Base-by-base conservation (phyloP, 2,888 invertebrate genomes). In the Crocallis elinguaria region DNA sequence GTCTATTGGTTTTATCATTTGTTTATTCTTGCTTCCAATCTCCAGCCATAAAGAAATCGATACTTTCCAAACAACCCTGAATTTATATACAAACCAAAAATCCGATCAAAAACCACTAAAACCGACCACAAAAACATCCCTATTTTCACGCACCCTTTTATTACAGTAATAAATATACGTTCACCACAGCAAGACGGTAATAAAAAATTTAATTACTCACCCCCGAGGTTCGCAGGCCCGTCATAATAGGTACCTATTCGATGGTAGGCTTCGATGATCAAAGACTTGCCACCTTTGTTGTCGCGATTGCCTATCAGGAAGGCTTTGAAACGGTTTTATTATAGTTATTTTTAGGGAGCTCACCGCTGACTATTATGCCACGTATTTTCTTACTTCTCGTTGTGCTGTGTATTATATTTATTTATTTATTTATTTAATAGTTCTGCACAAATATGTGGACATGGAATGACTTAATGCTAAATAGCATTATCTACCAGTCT, bases 241-340 rank as follows among this genome's bases (percentile, higher is more conserved):
- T 36, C 42, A 33, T 51, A 39, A 41, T 45, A 27, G 37, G 32
- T 21, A 37, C 46, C 30, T 25, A 41, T 52, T 38, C 33, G 44
- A 29, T 35, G 39, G 51, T 38, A 49, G 32, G 57, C 43, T 38
- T 42, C 57, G 33, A 53, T 50, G 61, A 63, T 60, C 61, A 64
- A 60, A 67, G 60, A 48, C 55, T 25, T 57, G 33, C 16, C 19
- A 57, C 63, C 63, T 67, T 65, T 65, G 65, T 65, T 41, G 48
- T 38, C 46, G 3, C 54, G 63, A 67, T 67, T 65, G 67, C 54
- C 65, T 63, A 65, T 67, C 63, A 63, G 49, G 14, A 17, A 16
- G 11, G 56, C 46, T 57, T 65, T 57, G 45, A 25, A 43, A 32
- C 14, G 14, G 25, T 43, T 57, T 49, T 55, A 50, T 56, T 60